Evolutionary conservation across 2,888 invertebrate genomes (phyloP), one percentile per base, ranked within the genome.

Genomic region (Oxyteleia sp.): DNA sequence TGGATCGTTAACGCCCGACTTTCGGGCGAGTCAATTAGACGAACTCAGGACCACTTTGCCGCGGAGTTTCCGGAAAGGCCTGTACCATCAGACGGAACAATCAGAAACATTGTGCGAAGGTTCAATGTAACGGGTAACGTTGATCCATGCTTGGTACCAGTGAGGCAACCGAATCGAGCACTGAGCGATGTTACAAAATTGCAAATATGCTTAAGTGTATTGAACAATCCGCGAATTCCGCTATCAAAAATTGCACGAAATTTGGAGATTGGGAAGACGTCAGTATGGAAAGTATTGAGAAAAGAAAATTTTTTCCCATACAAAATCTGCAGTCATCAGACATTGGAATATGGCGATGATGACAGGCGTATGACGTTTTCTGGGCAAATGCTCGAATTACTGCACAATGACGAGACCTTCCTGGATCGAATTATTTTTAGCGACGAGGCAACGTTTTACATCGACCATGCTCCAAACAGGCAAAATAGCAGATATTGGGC

Each of bases 391-490:
- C 11, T 66, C 4, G 29, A 51, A 0, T n/a, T 41, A 1, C 1
- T 66, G 3, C 15, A 29, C 0, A 5, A 23, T 1, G 66, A 66
- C 16, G 38, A 51, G 2, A 66, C 26, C 11, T 11, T 66, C 0
- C 13, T 13, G 15, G 20, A 68, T 13, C 10, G 16, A 10, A 55
- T 68, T 0, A 29, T 43, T n/a, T 69, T 69, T 15, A 47, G 10
- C 4, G 69, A 69, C 35, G 57, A 69, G 10, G n/a, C 32, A 1
- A 57, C 57, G 4, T 69, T 57, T 47, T 69, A 69, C 13, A 47
- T 69, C 11, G 45, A 57, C 10, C 55, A 69, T 47, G 1, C 57
- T 2, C 69, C 69, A 1, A 69, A 69, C 45, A 20, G 45, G 0
- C 32, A 57, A 55, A 55, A 68, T 15, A 45, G 18, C 4, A 3